phyloP scores from a whole-genome alignment of 2,888 invertebrate species.

The Eledona agricola region DNA sequence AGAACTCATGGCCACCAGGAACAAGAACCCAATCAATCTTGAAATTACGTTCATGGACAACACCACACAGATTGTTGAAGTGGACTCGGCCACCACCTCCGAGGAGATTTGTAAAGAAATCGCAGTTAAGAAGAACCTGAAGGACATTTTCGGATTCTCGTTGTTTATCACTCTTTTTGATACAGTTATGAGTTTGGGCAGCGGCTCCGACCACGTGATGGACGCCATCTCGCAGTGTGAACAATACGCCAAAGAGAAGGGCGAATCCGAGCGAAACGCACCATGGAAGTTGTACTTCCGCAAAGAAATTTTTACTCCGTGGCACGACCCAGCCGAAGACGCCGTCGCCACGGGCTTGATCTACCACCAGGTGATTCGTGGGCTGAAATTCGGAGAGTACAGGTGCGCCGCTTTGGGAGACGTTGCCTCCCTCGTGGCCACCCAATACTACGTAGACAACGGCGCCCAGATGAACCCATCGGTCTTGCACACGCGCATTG shows the following conservation, averaged over 20 bases:
- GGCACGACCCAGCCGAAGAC: conserved; percentile 89
- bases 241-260: conserved; percentile 92
- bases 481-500: conserved; percentile 74
- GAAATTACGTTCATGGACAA: conserved; percentile 92
- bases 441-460: conserved; percentile 89
- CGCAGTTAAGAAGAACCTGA: conserved; percentile 77
- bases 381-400: conserved; percentile 93
- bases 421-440: conserved; percentile 86
- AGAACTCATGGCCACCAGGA: conserved; percentile 85
- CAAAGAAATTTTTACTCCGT: conserved; percentile 90
- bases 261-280: conserved; percentile 82
- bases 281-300: conserved; percentile 89
- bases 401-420: conserved; percentile 85
- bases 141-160: conserved; percentile 90
- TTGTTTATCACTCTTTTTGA: conserved; percentile 90
- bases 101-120: conserved; percentile 86
- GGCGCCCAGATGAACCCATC: conserved; percentile 74
- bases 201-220: conserved; percentile 91
- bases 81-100: conserved; percentile 92
- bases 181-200: conserved; percentile 88
- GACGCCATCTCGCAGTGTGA: conserved; percentile 97
- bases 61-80: conserved; percentile 78
- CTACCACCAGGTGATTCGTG: conserved; percentile 87
- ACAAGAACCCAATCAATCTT: conserved; percentile 83
- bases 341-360: conserved; percentile 86